Evolutionary conservation across 2,888 invertebrate genomes (phyloP).

Genomic region (Brachypalpus laphriformis): DNA sequence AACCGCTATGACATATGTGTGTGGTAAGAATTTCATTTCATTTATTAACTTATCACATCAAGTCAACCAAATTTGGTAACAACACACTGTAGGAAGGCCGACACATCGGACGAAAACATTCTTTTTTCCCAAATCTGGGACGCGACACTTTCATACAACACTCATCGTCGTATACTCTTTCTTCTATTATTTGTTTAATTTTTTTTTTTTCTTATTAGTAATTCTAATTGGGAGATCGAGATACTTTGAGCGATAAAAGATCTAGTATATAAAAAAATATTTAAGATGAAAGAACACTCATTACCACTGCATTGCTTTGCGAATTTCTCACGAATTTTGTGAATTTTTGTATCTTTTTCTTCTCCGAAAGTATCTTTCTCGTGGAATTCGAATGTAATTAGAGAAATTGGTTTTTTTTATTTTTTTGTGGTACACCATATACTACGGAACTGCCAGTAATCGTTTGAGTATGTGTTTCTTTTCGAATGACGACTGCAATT

Average conservation of each 20-base stretch:
- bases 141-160: slow-evolving; percentile 65
- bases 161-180: slow-evolving; percentile 17
- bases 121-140: slow-evolving; percentile 44
- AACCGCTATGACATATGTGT: slow-evolving; percentile 57
- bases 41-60: slow-evolving; percentile 17
- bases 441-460: no score
- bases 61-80: slow-evolving; percentile 46
- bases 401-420: slow-evolving; percentile 33
- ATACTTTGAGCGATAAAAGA: slow-evolving; percentile 13
- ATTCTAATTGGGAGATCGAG: slow-evolving; percentile 43
- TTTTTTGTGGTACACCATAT: background rate
- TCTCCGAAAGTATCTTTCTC: slow-evolving; percentile 28
- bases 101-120: slow-evolving; percentile 36
- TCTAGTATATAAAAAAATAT: background rate
- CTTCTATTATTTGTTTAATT: slow-evolving; percentile 23
- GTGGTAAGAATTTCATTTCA: slow-evolving; percentile 44
- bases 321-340: slow-evolving; percentile 1
- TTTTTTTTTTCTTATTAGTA: slow-evolving; percentile 27
- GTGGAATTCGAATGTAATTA: slow-evolving; percentile 13
- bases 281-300: slow-evolving; percentile 13
- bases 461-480: slow-evolving; percentile 29
- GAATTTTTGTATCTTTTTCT: slow-evolving; percentile 1
- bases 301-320: slow-evolving; percentile 50
- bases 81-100: background rate
- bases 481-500: slow-evolving; percentile 53